These are phyloP conservation scores for Sylvilagus bachmani DNA, from an alignment of 2,113 vertebrate genomes.

Conservation along the genomic window DNA sequence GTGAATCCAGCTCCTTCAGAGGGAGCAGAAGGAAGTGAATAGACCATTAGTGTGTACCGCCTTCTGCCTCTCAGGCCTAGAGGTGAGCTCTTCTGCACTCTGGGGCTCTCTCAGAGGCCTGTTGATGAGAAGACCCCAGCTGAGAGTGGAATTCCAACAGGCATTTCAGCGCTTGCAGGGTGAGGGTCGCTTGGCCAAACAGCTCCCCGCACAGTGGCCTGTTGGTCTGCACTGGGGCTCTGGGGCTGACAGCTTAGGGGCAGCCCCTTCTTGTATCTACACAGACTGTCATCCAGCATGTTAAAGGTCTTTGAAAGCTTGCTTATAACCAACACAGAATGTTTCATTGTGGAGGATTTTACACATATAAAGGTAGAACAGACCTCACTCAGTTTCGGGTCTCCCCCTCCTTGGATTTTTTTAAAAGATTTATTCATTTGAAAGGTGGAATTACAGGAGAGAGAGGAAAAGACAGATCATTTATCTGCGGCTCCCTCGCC, in stretches of 20 bases:
- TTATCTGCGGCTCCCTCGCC: no score
- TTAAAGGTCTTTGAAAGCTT: background rate
- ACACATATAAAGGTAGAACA: background rate
- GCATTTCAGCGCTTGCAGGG: background rate
- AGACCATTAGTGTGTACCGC: background rate
- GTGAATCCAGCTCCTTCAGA: background rate
- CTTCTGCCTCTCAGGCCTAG: background rate
- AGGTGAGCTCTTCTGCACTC: background rate
- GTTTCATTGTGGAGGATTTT: constrained; percentile 15
- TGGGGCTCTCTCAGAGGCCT: background rate
- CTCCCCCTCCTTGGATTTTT: background rate
- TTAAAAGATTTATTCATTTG: background rate
- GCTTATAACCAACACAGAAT: background rate
- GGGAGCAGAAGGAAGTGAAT: background rate
- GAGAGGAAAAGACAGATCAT: no score
- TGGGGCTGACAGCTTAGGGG: background rate
- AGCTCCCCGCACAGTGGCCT: no score
- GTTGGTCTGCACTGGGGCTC: background rate
- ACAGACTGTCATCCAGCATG: background rate
- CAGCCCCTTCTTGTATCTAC: background rate
- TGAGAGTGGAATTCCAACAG: background rate
- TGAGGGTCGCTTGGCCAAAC: no score
- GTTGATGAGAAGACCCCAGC: background rate
- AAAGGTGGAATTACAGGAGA: no score
- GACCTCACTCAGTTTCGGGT: background rate